phyloP scores from a whole-genome alignment of 2,888 invertebrate species.

The Nomada goodeniana region DNA sequence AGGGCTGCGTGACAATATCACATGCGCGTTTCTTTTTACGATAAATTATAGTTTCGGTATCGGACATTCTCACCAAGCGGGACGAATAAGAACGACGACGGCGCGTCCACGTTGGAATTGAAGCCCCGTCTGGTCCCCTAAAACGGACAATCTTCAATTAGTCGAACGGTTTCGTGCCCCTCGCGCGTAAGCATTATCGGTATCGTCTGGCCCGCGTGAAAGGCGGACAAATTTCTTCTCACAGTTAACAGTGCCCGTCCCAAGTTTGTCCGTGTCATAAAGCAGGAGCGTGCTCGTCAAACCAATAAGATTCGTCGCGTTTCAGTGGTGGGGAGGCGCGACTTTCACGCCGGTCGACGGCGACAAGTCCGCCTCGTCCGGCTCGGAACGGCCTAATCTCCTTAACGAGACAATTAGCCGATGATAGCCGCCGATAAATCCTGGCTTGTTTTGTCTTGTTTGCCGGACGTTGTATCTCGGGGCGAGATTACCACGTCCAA shows the following conservation, averaged over 20 bases:
- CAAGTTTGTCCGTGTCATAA: conserved; percentile 24
- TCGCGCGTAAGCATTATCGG: background rate
- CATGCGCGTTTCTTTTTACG: too few relatives aligned
- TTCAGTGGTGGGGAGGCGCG: conserved; percentile 24
- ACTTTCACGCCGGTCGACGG: conserved; percentile 49
- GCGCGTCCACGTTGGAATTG: too few relatives aligned
- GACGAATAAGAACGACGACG: too few relatives aligned
- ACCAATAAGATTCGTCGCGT: conserved; percentile 41
- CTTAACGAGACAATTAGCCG: conserved; percentile 79
- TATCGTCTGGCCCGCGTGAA: background rate
- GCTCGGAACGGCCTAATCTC: conserved; percentile 62
- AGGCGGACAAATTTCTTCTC: conserved; percentile 15
- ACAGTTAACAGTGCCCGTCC: conserved; percentile 18
- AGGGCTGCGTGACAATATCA: too few relatives aligned
- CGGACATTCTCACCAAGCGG: too few relatives aligned
- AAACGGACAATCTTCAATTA: too few relatives aligned
- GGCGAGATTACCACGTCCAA: conserved; percentile 58
- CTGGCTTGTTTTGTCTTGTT: conserved; percentile 77
- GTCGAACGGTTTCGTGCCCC: background rate
- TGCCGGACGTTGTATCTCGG: conserved; percentile 32
- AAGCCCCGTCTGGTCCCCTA: too few relatives aligned
- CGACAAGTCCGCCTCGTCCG: conserved; percentile 38
- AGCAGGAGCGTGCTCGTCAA: conserved; percentile 35
- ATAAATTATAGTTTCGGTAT: too few relatives aligned
- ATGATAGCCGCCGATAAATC: conserved; percentile 76